These are phyloP conservation scores for Corythoichthys haematopterus DNA, from an alignment of 2,113 vertebrate species.

Conservation along the genomic window DNA sequence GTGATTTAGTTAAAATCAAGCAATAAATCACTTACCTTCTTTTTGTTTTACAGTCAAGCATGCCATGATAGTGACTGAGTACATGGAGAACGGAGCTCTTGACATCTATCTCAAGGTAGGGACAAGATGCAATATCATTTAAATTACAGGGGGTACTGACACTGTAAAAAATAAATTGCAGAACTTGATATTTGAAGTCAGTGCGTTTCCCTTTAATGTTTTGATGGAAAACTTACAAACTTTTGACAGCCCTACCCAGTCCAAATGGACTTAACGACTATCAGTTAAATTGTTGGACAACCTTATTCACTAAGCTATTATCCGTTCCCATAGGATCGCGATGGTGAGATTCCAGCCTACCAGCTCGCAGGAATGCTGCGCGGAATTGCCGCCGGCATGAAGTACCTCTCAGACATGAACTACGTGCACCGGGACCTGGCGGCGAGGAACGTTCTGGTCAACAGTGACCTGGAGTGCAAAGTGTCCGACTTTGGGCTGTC, in stretches of 20 bases:
- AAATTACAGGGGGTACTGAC: background rate
- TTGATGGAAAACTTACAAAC: too few species aligned
- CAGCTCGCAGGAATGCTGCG: constrained; percentile 90
- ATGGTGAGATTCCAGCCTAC: constrained; percentile 81
- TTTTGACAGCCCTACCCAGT: too few species aligned
- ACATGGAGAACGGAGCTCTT: constrained; percentile 96
- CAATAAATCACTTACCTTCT: background rate
- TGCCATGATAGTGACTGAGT: constrained; percentile 93
- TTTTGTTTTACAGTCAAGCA: constrained; percentile 80
- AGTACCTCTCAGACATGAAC: constrained; percentile 94
- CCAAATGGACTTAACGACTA: too few species aligned
- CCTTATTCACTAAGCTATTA: background rate
- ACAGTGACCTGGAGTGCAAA: constrained; percentile 91
- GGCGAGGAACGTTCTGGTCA: constrained; percentile 90
- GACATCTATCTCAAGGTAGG: constrained; percentile 88
- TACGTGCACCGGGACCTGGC: constrained; percentile 95
- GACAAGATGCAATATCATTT: background rate
- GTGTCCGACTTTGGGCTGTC: constrained; percentile 95
- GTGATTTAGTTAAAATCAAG: constrained; percentile 11
- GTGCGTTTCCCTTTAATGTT: background rate
- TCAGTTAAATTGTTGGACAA: background rate
- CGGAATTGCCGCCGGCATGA: constrained; percentile 91
- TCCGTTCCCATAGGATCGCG: constrained; percentile 76
- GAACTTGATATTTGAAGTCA: background rate
- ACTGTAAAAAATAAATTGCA: background rate